phyloP scores from a whole-genome alignment of 2,797 vertebrate genomes.

The Notolabrus celidotus region DNA sequence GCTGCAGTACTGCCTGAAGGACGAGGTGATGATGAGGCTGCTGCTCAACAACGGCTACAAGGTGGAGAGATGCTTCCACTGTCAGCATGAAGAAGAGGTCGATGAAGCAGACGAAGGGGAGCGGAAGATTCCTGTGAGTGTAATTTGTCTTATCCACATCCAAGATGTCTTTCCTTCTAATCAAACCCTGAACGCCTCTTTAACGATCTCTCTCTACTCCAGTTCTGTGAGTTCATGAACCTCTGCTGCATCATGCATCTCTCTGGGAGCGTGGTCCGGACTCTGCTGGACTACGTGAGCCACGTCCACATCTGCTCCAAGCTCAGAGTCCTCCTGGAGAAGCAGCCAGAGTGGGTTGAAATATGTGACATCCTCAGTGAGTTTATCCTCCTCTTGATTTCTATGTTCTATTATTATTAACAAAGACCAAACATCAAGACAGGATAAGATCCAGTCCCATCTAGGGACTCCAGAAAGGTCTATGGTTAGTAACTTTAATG shows the following conservation, averaged over 20 bases:
- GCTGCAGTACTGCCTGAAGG: slow-evolving; percentile 91
- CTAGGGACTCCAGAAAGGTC: too few relatives aligned
- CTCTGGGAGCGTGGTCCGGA: slow-evolving; percentile 81
- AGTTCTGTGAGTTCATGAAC: slow-evolving; percentile 92
- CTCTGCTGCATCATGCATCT: slow-evolving; percentile 87
- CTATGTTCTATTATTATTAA: too few relatives aligned
- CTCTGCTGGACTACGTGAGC: slow-evolving; percentile 88
- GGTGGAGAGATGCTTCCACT: slow-evolving; percentile 88
- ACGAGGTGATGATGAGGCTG: slow-evolving; percentile 91
- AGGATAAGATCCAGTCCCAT: too few relatives aligned
- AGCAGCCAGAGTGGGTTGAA: slow-evolving; percentile 86
- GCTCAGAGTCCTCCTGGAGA: slow-evolving; percentile 83
- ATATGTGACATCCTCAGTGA: slow-evolving; percentile 87
- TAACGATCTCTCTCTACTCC: slow-evolving; percentile 16
- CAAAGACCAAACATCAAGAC: too few relatives aligned
- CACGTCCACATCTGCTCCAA: slow-evolving; percentile 85
- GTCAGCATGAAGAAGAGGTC: slow-evolving; percentile 81
- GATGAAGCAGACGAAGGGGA: slow-evolving; percentile 7
- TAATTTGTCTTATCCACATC: too few relatives aligned
- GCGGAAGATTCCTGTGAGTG: slow-evolving; percentile 70
- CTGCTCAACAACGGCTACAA: slow-evolving; percentile 89
- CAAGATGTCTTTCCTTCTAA: too few relatives aligned
- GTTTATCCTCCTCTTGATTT: slow-evolving; percentile 9
- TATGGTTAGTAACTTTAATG: too few relatives aligned
- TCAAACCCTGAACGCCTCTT: too few relatives aligned